These are phyloP conservation scores for Agonopterix heracliana DNA, from an alignment of 2,888 invertebrate genomes.

Conservation along the genomic window DNA sequence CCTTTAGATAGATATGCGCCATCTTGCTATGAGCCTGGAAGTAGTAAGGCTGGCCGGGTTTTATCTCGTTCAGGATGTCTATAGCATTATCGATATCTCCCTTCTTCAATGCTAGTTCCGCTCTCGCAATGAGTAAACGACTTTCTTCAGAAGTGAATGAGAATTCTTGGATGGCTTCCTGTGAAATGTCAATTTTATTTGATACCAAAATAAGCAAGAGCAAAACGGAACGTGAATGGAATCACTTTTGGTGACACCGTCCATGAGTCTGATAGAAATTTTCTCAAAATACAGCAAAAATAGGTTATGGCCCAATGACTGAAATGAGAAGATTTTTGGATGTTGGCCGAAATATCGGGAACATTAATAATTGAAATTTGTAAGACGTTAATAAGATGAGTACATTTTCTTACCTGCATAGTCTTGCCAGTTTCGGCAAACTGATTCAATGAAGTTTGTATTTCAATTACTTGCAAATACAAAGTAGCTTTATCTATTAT, in stretches of 20 bases:
- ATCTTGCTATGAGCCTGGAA: constrained; percentile 84
- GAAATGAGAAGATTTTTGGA: neutral
- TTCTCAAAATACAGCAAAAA: too few species aligned
- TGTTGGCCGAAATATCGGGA: too few species aligned
- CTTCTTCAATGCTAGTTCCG: constrained; percentile 87
- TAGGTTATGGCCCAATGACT: neutral
- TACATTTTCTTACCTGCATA: constrained; percentile 78
- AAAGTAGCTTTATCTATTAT: constrained; percentile 89
- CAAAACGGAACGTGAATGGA: too few species aligned
- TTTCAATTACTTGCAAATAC: constrained; percentile 90
- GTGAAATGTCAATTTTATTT: constrained; percentile 14
- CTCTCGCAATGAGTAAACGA: constrained; percentile 88
- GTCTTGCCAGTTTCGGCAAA: constrained; percentile 87
- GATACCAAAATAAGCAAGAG: too few species aligned
- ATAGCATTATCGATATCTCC: constrained; percentile 90
- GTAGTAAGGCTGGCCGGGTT: constrained; percentile 90
- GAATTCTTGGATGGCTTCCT: constrained; percentile 81
- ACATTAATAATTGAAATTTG: too few species aligned
- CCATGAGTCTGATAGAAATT: too few species aligned
- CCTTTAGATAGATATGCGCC: constrained; percentile 92
- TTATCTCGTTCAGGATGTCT: constrained; percentile 84
- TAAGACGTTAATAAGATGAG: neutral
- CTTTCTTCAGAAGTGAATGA: constrained; percentile 90
- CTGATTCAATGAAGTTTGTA: constrained; percentile 81
- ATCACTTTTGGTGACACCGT: too few species aligned